Percentiles rank a stretch among this genome's conserved stretches.
Evolutionary conservation across 2,113 vertebrate genomes (phyloP).

Genomic region (Thunnus thynnus): DNA sequence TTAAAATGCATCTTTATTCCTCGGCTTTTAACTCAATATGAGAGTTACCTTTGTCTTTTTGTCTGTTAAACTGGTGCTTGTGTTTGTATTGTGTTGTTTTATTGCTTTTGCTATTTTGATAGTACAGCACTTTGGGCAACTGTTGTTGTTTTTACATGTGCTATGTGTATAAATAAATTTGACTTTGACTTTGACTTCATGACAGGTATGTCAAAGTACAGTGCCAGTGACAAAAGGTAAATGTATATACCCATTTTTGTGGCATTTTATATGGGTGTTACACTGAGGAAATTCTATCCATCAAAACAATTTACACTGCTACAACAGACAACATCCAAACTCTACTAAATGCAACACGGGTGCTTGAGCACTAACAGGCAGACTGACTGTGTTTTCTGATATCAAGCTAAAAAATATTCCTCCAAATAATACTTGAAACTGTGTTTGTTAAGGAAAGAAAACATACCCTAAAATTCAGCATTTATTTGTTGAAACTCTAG

Average conservation of each 20-base stretch:
- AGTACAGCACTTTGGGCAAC: background rate
- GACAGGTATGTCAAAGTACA: slow-evolving; percentile 18
- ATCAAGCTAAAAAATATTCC: background rate
- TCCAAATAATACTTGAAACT: background rate
- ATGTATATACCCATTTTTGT: background rate
- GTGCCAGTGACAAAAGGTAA: background rate
- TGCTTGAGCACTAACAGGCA: background rate
- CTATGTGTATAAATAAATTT: background rate
- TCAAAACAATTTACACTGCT: background rate
- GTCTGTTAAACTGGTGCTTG: background rate
- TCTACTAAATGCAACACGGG: background rate
- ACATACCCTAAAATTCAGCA: background rate
- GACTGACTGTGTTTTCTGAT: background rate
- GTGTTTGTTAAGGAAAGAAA: background rate
- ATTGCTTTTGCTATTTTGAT: background rate
- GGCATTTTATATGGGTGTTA: background rate
- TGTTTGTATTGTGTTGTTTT: background rate
- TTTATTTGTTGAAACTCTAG: background rate
- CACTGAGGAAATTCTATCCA: background rate
- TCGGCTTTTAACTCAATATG: too few species aligned
- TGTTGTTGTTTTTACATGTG: background rate
- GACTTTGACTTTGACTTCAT: background rate
- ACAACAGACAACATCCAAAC: background rate
- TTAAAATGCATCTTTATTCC: too few species aligned
- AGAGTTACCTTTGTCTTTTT: background rate